Evolutionary conservation across 2,888 invertebrate species (phyloP).

Genomic region (Flexamia atlantica): DNA sequence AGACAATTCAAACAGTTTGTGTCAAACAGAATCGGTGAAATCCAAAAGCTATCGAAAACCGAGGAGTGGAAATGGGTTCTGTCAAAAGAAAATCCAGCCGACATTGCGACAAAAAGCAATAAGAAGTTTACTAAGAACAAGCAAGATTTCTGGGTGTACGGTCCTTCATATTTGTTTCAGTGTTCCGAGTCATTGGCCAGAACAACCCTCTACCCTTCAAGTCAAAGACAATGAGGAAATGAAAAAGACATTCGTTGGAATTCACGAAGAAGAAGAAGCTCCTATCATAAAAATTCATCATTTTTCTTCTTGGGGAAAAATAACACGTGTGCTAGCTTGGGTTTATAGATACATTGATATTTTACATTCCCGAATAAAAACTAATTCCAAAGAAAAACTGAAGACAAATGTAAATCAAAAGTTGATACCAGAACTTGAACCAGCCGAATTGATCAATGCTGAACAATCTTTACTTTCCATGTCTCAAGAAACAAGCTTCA

Average conservation of each 20-base stretch:
- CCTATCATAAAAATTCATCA: background rate
- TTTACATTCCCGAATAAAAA: background rate
- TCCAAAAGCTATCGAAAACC: background rate
- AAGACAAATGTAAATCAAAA: background rate
- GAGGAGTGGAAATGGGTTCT: slow-evolving; percentile 21
- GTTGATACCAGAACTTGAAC: background rate
- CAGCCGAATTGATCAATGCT: background rate
- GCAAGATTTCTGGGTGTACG: background rate
- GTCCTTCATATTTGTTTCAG: background rate
- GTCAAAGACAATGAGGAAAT: background rate
- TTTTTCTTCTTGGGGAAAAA: slow-evolving; percentile 28
- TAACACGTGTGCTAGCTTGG: background rate
- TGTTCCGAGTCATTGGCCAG: background rate
- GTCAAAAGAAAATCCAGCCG: slow-evolving; percentile 1
- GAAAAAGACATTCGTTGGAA: background rate
- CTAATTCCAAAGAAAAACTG: background rate
- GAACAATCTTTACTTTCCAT: background rate
- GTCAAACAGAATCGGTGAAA: slow-evolving; percentile 17
- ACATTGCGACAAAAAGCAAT: background rate
- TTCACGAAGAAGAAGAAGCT: background rate
- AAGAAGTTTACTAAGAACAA: background rate
- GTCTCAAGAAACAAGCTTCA: background rate
- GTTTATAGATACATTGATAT: background rate
- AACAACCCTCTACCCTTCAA: slow-evolving; percentile 16
- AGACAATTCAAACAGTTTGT: background rate